Evolutionary conservation across 2,888 invertebrate species (phyloP).

Genomic region (Myopa tessellatipennis): DNA sequence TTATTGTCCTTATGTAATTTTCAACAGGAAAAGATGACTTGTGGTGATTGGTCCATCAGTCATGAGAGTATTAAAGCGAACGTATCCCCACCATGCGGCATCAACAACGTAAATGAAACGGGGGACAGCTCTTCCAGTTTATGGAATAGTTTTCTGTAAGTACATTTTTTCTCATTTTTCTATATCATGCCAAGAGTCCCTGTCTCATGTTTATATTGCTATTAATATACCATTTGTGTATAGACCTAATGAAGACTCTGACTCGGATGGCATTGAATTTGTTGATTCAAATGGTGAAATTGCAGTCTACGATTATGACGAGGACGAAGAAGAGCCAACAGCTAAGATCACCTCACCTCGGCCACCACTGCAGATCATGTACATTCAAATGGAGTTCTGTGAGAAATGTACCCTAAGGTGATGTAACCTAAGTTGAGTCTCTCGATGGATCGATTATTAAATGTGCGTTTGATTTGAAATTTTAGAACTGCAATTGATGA

Average conservation of each 20-base stretch:
- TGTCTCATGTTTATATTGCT: too few relatives aligned
- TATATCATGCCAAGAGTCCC: background rate
- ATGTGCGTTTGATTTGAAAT: background rate
- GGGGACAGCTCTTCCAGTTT: slow-evolving; percentile 62
- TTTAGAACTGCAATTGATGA: slow-evolving; percentile 85
- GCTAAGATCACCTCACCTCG: slow-evolving; percentile 58
- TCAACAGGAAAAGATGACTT: slow-evolving; percentile 67
- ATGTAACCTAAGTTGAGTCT: slow-evolving; percentile 55
- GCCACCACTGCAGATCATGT: slow-evolving; percentile 73
- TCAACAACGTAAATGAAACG: slow-evolving; percentile 51
- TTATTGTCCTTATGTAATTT: background rate
- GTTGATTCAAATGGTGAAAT: slow-evolving; percentile 65
- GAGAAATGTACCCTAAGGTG: slow-evolving; percentile 90
- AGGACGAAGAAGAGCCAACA: slow-evolving; percentile 50
- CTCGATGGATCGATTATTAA: slow-evolving; percentile 12
- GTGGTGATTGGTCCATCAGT: slow-evolving; percentile 80
- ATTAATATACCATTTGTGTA: background rate
- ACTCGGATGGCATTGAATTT: slow-evolving; percentile 68
- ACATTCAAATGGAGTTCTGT: slow-evolving; percentile 99
- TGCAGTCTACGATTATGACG: slow-evolving; percentile 58
- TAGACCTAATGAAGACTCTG: slow-evolving; percentile 63
- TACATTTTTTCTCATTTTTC: background rate
- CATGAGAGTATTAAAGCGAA: slow-evolving; percentile 67
- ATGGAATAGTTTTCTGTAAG: slow-evolving; percentile 63
- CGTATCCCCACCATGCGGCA: slow-evolving; percentile 53